Evolutionary conservation across 1,140 invertebrate genomes (phyloP), one percentile per base, ranked within the genome.

Genomic region (Pseudomyrmex dendroicus): DNA sequence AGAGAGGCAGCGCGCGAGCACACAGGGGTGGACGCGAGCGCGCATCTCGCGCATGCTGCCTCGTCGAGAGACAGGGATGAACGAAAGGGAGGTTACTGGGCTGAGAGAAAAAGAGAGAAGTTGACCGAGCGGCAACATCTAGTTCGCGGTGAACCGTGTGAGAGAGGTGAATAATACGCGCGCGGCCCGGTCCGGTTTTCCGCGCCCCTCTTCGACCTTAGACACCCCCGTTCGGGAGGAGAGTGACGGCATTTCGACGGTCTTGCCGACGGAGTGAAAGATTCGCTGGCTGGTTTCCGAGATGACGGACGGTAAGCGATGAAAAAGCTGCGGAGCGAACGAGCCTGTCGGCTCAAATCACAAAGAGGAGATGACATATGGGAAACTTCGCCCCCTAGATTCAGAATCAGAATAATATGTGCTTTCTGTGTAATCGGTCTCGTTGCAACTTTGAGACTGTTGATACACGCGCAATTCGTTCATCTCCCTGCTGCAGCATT

Each of bases 301-400:
- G 56, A 89, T 89, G 86, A 76, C 73, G 8, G 3, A 83, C 9
- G 87, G 87, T 89, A 85, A 89, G 86, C 78, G 2, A 54, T 48
- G 54, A 15, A 50, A 13, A 2, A 50, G 48, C n/a, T 25, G 15
- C 12, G 20, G n/a, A 3, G 4, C 13, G 44, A 9, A 66, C 25
- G 63, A 52, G 35, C 48, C 17, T 13, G 5, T 63, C 46, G 46
- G 35, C 22, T 74, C 64, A 25, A 64, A 25, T 25, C 5, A 25
- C 25, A 25, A 3, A 25, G 15, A 7, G 17, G 10, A 4, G 12
- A 3, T 17, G 35, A 57, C 3, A 25, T 10, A 35, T 35, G 35
- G 7, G 35, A 35, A 35, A 35, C 5, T 35, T 35, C 35, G 35
- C 5, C 5, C 5, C 0, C 35, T 25, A 25, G 35, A 35, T 35